Conservation (phyloP, 2,113 vertebrate genomes). For the Phocoena sinus region DNA sequence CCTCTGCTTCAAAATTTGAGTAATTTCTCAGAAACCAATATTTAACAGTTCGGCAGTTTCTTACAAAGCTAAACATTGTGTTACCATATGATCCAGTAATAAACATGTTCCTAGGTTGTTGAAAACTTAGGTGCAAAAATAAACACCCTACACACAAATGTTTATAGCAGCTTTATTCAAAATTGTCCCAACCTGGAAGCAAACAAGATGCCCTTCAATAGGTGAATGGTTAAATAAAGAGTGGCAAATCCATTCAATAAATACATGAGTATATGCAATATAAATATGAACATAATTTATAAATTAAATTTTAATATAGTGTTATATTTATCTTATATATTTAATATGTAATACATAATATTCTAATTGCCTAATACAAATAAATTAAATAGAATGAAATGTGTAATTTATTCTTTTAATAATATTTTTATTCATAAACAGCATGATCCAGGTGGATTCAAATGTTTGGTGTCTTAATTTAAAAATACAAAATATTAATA, state of each 20-base stretch:
- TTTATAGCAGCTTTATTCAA: not conserved
- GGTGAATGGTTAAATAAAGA: not conserved
- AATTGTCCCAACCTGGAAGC: not conserved
- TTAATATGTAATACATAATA: not conserved
- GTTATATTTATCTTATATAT: not conserved
- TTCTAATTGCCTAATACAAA: not conserved
- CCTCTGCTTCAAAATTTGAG: conserved; percentile 8
- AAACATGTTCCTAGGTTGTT: not conserved
- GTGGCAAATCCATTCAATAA: not conserved
- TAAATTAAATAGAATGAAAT: not conserved
- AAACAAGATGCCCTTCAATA: not conserved
- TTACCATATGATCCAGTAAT: not conserved
- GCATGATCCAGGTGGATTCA: not conserved
- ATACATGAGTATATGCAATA: not conserved
- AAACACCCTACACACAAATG: not conserved
- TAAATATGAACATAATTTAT: not conserved
- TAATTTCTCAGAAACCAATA: not conserved
- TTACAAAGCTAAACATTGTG: not conserved
- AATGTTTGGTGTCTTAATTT: not conserved
- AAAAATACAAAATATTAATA: not conserved
- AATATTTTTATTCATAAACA: not conserved
- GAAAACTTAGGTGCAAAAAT: not conserved
- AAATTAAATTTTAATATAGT: not conserved
- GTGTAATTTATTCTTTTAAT: not conserved
- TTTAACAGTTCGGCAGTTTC: not conserved